Conservation (phyloP, 1,140 invertebrate species). For the Plectrocnemia conspersa region DNA sequence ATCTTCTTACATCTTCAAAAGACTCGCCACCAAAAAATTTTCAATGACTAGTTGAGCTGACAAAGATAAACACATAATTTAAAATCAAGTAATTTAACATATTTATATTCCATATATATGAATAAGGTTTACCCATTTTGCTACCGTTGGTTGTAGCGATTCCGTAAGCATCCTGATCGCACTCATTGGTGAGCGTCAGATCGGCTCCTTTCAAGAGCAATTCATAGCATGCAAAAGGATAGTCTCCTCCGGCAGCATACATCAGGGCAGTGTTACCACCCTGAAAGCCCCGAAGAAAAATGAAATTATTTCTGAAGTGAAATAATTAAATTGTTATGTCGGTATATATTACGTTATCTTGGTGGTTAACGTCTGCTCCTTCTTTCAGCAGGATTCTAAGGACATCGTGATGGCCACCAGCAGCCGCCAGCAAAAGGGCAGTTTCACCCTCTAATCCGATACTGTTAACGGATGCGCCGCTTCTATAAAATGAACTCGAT, state of each 20-base stretch:
- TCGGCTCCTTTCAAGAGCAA: slow-evolving; percentile 73
- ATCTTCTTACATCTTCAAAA: slow-evolving; percentile 46
- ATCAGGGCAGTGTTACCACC: slow-evolving; percentile 82
- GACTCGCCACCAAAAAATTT: slow-evolving; percentile 51
- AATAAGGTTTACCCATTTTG: slow-evolving; percentile 49
- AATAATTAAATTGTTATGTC: background rate
- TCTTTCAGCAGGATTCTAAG: slow-evolving; percentile 72
- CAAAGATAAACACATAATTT: slow-evolving; percentile 37
- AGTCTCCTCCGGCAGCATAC: slow-evolving; percentile 82
- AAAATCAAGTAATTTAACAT: slow-evolving; percentile 10
- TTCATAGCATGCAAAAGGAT: slow-evolving; percentile 80
- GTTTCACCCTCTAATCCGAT: slow-evolving; percentile 74
- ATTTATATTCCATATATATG: background rate
- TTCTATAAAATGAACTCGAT: slow-evolving; percentile 38
- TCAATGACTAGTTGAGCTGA: slow-evolving; percentile 57
- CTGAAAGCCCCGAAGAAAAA: slow-evolving; percentile 56
- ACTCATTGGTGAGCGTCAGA: slow-evolving; percentile 70
- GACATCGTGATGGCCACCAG: slow-evolving; percentile 81
- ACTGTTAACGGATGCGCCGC: slow-evolving; percentile 68
- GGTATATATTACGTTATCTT: slow-evolving; percentile 65
- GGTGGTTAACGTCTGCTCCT: slow-evolving; percentile 70
- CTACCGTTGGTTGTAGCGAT: slow-evolving; percentile 68
- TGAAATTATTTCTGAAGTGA: background rate
- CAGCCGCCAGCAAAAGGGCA: slow-evolving; percentile 77
- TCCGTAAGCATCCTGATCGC: slow-evolving; percentile 75